Percentiles rank a stretch among this genome's conserved stretches.
Conservation (phyloP, 1,140 invertebrate genomes). For the Microplitis mediator region DNA sequence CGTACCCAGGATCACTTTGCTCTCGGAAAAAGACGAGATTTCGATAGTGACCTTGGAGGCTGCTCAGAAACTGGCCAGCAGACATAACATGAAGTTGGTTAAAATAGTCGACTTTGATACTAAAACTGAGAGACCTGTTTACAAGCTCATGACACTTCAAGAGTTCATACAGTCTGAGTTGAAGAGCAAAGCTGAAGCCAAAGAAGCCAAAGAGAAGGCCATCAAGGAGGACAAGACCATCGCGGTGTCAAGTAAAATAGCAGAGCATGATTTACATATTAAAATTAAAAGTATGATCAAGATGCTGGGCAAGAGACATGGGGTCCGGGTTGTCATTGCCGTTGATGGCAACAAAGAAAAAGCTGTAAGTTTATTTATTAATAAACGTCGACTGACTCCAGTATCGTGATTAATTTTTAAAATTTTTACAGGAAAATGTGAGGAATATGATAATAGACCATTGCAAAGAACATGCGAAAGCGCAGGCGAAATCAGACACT, state of each 20-base stretch:
- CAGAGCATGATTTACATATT: slow-evolving; percentile 67
- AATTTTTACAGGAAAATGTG: slow-evolving; percentile 63
- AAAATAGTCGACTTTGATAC: slow-evolving; percentile 68
- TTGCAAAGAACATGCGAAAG: slow-evolving; percentile 53
- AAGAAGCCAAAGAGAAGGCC: slow-evolving; percentile 29
- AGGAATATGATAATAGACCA: slow-evolving; percentile 62
- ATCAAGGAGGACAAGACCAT: slow-evolving; percentile 37
- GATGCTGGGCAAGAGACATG: slow-evolving; percentile 67
- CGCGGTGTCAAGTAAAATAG: slow-evolving; percentile 67
- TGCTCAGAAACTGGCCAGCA: slow-evolving; percentile 68
- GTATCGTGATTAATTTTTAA: background rate
- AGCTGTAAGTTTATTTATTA: slow-evolving; percentile 40
- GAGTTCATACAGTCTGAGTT: slow-evolving; percentile 49
- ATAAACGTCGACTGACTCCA: background rate
- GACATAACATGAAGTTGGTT: slow-evolving; percentile 69
- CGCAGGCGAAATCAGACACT: slow-evolving; percentile 67
- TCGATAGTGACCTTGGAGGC: slow-evolving; percentile 55
- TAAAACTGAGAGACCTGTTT: slow-evolving; percentile 68
- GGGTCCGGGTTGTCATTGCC: slow-evolving; percentile 67
- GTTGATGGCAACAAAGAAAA: slow-evolving; percentile 58
- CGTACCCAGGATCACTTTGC: slow-evolving; percentile 25
- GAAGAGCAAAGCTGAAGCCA: slow-evolving; percentile 44
- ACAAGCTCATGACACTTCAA: slow-evolving; percentile 62
- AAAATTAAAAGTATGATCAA: slow-evolving; percentile 69
- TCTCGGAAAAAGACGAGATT: slow-evolving; percentile 26